Evolutionary conservation across 1,140 invertebrate species (phyloP).

Genomic region (Druon quercuslanigerum): DNA sequence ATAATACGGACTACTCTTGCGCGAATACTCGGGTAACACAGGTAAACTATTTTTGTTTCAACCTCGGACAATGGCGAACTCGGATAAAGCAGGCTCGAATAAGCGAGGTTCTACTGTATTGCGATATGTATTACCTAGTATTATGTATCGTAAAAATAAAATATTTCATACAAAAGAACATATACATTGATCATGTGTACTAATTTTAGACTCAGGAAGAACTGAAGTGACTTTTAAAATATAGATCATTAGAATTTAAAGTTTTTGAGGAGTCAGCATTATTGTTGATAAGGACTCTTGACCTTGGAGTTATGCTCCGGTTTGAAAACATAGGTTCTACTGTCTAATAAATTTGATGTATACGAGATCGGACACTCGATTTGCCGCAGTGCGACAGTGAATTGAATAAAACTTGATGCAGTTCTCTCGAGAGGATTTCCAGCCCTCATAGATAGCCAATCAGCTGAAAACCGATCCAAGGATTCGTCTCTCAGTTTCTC

Average conservation of each 20-base stretch:
- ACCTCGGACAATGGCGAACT: too few relatives aligned
- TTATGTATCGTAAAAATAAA: too few relatives aligned
- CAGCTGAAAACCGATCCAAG: conserved; percentile 14
- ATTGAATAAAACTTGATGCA: conserved; percentile 27
- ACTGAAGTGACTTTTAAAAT: too few relatives aligned
- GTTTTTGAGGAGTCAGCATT: background rate
- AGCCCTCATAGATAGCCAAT: conserved; percentile 9
- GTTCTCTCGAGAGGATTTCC: conserved; percentile 2
- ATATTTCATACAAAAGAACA: too few relatives aligned
- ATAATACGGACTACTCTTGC: too few relatives aligned
- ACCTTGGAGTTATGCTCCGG: background rate
- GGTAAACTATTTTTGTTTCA: too few relatives aligned
- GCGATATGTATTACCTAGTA: too few relatives aligned
- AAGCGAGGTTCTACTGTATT: too few relatives aligned
- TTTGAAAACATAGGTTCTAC: background rate
- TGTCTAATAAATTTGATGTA: background rate
- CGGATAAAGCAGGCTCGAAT: too few relatives aligned
- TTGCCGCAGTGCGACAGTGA: conserved; percentile 26
- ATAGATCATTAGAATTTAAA: background rate
- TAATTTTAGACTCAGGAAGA: too few relatives aligned
- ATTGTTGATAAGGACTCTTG: background rate
- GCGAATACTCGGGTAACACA: too few relatives aligned
- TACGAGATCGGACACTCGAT: conserved; percentile 6
- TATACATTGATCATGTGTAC: too few relatives aligned
- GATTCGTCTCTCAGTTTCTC: background rate